Conservation (phyloP, 1,140 invertebrate species). For the Neodiprion lecontei region DNA sequence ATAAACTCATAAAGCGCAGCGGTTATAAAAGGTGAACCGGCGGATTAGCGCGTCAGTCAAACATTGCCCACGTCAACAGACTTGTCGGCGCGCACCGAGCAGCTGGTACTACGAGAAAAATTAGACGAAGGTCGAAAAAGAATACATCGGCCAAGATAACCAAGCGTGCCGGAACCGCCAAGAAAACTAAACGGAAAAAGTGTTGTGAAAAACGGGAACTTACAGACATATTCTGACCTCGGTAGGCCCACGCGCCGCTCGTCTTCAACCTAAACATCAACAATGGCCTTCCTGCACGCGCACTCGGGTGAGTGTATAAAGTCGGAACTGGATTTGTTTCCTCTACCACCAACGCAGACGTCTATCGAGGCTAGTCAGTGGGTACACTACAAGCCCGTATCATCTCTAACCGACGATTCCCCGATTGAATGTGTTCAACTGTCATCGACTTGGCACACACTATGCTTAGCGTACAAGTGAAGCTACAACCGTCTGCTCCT, state of each 20-base stretch:
- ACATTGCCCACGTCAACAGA: too few species aligned
- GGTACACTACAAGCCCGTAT: slow-evolving; percentile 23
- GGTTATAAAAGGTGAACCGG: neutral
- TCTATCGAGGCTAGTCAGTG: slow-evolving; percentile 46
- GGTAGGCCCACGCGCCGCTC: too few species aligned
- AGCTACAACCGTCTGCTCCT: neutral
- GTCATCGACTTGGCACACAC: slow-evolving; percentile 11
- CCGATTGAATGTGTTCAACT: neutral
- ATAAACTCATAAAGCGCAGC: neutral
- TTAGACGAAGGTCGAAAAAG: too few species aligned
- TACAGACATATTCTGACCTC: too few species aligned
- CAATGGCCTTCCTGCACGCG: slow-evolving; percentile 8
- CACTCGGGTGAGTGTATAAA: slow-evolving; percentile 37
- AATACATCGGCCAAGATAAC: too few species aligned
- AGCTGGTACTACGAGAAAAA: too few species aligned
- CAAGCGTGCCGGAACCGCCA: too few species aligned
- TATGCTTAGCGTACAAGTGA: neutral
- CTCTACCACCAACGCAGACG: slow-evolving; percentile 53
- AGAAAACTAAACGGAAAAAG: too few species aligned
- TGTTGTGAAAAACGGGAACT: too few species aligned
- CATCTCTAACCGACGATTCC: neutral
- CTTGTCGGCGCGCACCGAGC: too few species aligned
- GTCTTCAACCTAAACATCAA: too few species aligned
- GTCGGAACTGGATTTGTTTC: slow-evolving; percentile 57
- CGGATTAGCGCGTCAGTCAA: slow-evolving; percentile 8